Conservation (phyloP, 2,797 vertebrate species). For the Spea hammondii region DNA sequence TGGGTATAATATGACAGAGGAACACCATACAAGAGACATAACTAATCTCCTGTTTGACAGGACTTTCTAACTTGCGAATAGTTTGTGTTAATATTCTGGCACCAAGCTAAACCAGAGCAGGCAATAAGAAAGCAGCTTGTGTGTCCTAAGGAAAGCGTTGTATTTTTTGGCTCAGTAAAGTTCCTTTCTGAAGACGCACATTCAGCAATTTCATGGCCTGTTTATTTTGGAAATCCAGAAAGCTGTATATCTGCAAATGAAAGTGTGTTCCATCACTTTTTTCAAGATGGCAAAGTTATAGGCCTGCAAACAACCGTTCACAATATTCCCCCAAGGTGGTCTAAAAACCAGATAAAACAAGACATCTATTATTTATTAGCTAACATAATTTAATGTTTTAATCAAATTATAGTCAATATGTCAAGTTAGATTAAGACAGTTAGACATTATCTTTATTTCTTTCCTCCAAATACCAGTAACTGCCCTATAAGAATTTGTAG, state of each 20-base stretch:
- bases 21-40: conserved; percentile 7
- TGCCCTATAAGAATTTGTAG: too few species aligned
- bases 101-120: conserved; percentile 22
- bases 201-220: conserved; percentile 41
- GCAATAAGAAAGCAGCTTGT: conserved; percentile 43
- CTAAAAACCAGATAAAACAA: conserved; percentile 16
- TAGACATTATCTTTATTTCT: too few species aligned
- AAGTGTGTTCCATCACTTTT: conserved; percentile 25
- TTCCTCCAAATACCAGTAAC: too few species aligned
- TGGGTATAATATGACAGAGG: conserved; percentile 5
- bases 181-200: conserved; percentile 42
- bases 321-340: conserved; percentile 37
- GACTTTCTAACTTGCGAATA: conserved; percentile 39
- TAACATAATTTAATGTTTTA: too few species aligned
- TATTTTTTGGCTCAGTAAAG: conserved; percentile 44
- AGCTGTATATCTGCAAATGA: conserved; percentile 32
- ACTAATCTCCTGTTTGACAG: conserved; percentile 37
- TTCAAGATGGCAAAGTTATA: conserved; percentile 40
- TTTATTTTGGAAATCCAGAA: conserved; percentile 47
- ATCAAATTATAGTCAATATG: too few species aligned
- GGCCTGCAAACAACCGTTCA: conserved; percentile 35
- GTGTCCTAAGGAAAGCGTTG: conserved; percentile 50
- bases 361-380: conserved; percentile 9
- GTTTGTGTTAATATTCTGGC: conserved; percentile 47
- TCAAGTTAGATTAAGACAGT: too few species aligned